These are phyloP conservation scores for Lepidurus couesii DNA, from an alignment of 1,140 invertebrate genomes.

Conservation along the genomic window DNA sequence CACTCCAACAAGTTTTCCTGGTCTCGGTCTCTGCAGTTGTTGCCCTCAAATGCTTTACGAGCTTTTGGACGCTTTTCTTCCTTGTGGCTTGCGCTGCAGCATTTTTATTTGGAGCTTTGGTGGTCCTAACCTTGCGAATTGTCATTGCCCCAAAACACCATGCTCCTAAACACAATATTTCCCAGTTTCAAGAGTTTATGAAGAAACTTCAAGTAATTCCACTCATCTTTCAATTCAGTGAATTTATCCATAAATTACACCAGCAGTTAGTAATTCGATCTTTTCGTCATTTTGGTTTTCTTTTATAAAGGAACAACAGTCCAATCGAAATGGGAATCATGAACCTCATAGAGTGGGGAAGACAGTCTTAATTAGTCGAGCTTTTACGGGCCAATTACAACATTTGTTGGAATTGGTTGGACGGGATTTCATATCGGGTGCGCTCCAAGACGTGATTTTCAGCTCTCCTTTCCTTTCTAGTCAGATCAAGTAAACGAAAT, in stretches of 20 bases:
- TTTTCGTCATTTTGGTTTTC: no score
- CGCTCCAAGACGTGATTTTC: constrained; percentile 62
- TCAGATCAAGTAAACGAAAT: constrained; percentile 46
- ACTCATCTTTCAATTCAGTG: no score
- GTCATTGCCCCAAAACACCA: not conserved
- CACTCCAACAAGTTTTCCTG: not conserved
- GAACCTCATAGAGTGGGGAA: not conserved
- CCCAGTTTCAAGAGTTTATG: not conserved
- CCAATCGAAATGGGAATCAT: not conserved
- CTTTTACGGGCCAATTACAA: constrained; percentile 73
- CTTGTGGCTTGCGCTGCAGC: constrained; percentile 3
- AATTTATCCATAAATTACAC: no score
- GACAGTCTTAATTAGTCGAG: constrained; percentile 66
- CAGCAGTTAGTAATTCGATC: no score
- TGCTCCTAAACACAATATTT: not conserved
- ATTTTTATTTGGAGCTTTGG: not conserved
- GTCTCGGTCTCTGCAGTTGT: not conserved
- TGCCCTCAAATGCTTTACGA: not conserved
- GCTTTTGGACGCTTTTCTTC: not conserved
- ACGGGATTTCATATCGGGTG: constrained; percentile 68
- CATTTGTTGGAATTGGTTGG: constrained; percentile 72
- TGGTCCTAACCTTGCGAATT: constrained; percentile 8
- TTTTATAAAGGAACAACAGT: not conserved
- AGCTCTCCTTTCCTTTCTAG: constrained; percentile 48
- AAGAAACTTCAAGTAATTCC: not conserved